phyloP scores from a whole-genome alignment of 2,113 vertebrate genomes.

The Australoheros scitulus region DNA sequence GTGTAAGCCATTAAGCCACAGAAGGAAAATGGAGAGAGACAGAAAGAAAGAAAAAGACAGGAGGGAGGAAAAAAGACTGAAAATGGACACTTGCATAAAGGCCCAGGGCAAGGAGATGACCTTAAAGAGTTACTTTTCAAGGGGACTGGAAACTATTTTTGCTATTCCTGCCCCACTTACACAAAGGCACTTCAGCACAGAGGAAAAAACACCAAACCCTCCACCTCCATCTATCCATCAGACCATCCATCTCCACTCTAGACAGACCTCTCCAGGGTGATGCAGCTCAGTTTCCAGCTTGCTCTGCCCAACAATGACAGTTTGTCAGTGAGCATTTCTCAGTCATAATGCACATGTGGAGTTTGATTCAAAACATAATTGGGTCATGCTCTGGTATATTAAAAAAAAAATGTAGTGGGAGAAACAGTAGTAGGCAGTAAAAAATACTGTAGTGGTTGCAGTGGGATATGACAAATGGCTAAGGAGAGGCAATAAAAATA shows the following conservation, averaged over 20 bases:
- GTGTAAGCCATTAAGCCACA: slow-evolving; percentile 67
- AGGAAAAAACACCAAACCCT: slow-evolving; percentile 56
- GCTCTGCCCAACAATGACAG: slow-evolving; percentile 29
- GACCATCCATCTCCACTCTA: slow-evolving; percentile 61
- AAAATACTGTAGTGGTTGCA: slow-evolving; percentile 3
- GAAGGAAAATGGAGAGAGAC: slow-evolving; percentile 26
- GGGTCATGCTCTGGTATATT: slow-evolving; percentile 51
- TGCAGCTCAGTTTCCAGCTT: slow-evolving; percentile 46
- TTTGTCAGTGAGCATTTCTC: slow-evolving; percentile 47
- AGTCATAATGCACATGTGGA: slow-evolving; percentile 39
- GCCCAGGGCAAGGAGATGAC: slow-evolving; percentile 70
- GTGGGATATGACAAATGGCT: slow-evolving; percentile 26
- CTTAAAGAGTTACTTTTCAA: slow-evolving; percentile 74
- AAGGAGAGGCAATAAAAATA: slow-evolving; percentile 29
- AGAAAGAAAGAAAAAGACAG: slow-evolving; percentile 33
- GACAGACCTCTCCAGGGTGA: slow-evolving; percentile 46
- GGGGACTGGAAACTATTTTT: slow-evolving; percentile 73
- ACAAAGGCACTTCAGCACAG: slow-evolving; percentile 58
- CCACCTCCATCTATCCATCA: slow-evolving; percentile 67
- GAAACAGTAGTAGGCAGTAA: slow-evolving; percentile 25
- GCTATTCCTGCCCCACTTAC: slow-evolving; percentile 69
- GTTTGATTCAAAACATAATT: slow-evolving; percentile 59
- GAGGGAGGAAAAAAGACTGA: slow-evolving; percentile 6
- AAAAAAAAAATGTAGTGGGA: not conserved
- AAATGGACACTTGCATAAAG: slow-evolving; percentile 54